Evolutionary conservation across 2,797 vertebrate species (phyloP).

Genomic region (Hemitrygon akajei): DNA sequence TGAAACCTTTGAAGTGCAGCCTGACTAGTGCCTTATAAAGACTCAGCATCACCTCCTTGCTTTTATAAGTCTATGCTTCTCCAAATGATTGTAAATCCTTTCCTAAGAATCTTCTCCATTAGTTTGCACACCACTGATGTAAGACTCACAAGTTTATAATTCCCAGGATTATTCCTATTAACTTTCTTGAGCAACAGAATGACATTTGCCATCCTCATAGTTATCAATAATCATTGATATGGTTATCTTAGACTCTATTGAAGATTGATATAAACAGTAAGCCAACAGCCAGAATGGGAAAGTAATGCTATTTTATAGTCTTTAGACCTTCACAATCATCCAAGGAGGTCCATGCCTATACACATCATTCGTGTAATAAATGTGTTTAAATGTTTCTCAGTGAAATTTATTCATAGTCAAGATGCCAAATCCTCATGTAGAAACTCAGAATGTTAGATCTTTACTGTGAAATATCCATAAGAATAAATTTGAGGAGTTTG

Average conservation of each 20-base stretch:
- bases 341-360: neutral
- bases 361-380: neutral
- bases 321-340: neutral
- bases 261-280: neutral
- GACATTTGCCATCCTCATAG: too few relatives aligned
- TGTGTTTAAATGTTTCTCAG: neutral
- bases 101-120: too few relatives aligned
- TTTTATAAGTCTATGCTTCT: too few relatives aligned
- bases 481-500: neutral
- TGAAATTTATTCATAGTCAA: neutral
- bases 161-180: too few relatives aligned
- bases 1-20: too few relatives aligned
- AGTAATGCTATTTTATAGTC: neutral
- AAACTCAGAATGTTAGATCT: constrained; percentile 19
- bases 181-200: too few relatives aligned
- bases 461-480: neutral
- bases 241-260: neutral
- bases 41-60: too few relatives aligned
- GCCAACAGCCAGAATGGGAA: neutral
- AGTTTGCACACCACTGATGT: too few relatives aligned
- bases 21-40: too few relatives aligned
- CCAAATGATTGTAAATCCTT: too few relatives aligned
- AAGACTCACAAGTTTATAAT: too few relatives aligned
- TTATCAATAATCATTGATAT: too few relatives aligned
- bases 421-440: neutral